These are phyloP conservation scores for Rhegmatorhina hoffmannsi DNA, from an alignment of 2,113 vertebrate genomes.

Conservation along the genomic window DNA sequence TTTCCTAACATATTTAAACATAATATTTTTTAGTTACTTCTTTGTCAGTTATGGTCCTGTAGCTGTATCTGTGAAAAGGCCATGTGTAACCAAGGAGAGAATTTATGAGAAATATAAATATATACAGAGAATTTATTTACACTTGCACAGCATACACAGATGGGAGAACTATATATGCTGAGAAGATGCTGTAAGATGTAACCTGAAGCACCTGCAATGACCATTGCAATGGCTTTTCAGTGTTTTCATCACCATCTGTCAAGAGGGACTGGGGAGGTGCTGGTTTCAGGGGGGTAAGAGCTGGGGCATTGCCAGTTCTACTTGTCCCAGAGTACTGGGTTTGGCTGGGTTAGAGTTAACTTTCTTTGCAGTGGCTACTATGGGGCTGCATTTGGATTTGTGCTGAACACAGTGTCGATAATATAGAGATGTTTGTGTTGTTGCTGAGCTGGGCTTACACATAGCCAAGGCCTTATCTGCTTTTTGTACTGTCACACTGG, in stretches of 20 bases:
- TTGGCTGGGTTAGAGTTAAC: neutral
- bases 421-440: neutral
- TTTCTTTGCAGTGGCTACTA: neutral
- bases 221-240: neutral
- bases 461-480: neutral
- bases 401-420: neutral
- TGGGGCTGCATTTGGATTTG: neutral
- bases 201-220: neutral
- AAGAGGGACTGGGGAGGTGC: neutral
- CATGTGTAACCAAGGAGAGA: neutral
- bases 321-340: neutral
- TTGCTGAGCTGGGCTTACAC: neutral
- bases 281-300: neutral
- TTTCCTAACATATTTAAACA: neutral
- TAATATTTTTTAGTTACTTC: neutral
- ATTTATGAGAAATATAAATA: neutral
- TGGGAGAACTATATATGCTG: neutral
- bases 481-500: neutral
- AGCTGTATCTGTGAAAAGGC: neutral
- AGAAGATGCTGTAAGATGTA: neutral
- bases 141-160: accelerated
- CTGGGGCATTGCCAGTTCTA: neutral
- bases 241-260: neutral
- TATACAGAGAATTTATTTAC: neutral
- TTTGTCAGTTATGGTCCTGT: neutral